Conservation (phyloP, 2,797 vertebrate genomes). For the Crypturellus tataupa region DNA sequence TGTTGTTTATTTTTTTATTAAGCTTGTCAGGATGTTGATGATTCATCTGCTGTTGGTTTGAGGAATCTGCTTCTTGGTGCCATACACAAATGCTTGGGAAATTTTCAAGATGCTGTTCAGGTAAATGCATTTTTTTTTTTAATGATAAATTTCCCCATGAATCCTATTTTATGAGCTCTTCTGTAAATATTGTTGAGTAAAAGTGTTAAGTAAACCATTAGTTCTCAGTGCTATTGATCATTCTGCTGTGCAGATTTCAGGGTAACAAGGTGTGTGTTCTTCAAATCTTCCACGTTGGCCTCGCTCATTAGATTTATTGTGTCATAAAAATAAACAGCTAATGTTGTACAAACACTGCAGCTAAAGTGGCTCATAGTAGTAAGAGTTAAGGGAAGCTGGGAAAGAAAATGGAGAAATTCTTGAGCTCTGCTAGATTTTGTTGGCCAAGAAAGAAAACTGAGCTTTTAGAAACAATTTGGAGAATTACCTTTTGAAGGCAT, state of each 20-base stretch:
- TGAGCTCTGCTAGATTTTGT: not conserved
- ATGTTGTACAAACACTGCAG: not conserved
- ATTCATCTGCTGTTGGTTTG: slow-evolving; percentile 87
- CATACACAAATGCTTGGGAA: slow-evolving; percentile 94
- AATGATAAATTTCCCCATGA: not conserved
- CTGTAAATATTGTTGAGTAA: not conserved
- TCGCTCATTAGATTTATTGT: not conserved
- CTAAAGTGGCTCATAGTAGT: not conserved
- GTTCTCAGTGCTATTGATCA: not conserved
- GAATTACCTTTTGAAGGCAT: not conserved
- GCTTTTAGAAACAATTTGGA: not conserved
- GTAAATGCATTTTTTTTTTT: slow-evolving; percentile 72
- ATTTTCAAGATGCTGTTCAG: slow-evolving; percentile 93
- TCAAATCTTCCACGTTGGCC: not conserved
- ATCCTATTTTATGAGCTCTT: not conserved
- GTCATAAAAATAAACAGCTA: not conserved
- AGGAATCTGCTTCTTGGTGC: slow-evolving; percentile 96
- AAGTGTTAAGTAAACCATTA: not conserved
- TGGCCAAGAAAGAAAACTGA: not conserved
- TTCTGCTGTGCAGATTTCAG: not conserved
- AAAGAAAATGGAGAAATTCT: not conserved
- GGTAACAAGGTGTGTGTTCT: not conserved
- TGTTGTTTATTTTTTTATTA: not conserved
- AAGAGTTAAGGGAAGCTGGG: not conserved
- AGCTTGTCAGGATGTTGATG: slow-evolving; percentile 93